phyloP scores from a whole-genome alignment of 2,888 invertebrate species.

The Drosophila lutescens region DNA sequence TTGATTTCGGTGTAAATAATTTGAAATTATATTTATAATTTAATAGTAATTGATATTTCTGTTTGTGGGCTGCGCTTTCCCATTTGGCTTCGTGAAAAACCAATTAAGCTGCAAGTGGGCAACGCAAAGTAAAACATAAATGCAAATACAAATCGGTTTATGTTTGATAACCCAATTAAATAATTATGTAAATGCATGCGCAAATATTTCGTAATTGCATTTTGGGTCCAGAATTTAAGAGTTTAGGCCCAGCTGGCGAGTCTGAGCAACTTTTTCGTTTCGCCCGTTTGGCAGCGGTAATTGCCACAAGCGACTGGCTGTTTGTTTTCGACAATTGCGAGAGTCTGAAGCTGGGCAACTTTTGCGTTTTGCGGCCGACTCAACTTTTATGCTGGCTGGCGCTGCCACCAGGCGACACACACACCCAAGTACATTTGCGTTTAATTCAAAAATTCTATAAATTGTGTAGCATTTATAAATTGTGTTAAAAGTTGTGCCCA shows the following conservation, averaged over 20 bases:
- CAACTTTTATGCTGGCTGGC: constrained; percentile 65
- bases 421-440: constrained; percentile 48
- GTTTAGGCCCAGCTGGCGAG: constrained; percentile 22
- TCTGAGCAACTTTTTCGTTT: constrained; percentile 52
- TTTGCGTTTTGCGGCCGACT: constrained; percentile 37
- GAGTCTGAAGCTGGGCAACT: constrained; percentile 25
- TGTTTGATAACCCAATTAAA: constrained; percentile 49
- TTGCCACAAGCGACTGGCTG: constrained; percentile 63
- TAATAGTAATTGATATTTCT: constrained; percentile 56
- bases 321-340: constrained; percentile 51
- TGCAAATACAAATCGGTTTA: constrained; percentile 50
- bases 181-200: constrained; percentile 34
- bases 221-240: constrained; percentile 15
- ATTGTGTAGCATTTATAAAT: constrained; percentile 73
- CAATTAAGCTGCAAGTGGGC: constrained; percentile 52
- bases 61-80: constrained; percentile 14
- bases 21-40: constrained; percentile 55
- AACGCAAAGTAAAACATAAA: constrained; percentile 31
- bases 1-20: constrained; percentile 51
- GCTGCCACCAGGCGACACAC: constrained; percentile 9
- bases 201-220: constrained; percentile 39
- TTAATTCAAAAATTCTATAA: constrained; percentile 77
- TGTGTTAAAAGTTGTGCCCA: constrained; percentile 73
- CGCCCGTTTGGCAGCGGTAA: constrained; percentile 58
- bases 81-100: constrained; percentile 30